These are phyloP conservation scores for Aegotheles bennettii DNA, from an alignment of 2,113 vertebrate genomes.

Conservation along the genomic window DNA sequence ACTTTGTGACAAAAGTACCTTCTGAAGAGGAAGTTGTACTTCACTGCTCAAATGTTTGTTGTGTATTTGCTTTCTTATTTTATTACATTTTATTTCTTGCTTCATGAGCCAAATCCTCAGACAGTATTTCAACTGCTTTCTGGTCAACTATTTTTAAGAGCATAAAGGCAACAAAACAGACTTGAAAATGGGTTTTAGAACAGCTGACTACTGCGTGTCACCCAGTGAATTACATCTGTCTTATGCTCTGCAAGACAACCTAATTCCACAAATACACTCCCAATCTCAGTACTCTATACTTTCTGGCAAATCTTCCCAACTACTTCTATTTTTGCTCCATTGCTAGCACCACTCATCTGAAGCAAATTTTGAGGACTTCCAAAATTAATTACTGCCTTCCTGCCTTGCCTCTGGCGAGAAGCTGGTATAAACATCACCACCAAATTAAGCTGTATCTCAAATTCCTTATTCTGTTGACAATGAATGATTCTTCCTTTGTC, in stretches of 20 bases:
- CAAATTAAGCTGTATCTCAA: not conserved
- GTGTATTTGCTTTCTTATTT: not conserved
- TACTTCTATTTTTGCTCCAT: not conserved
- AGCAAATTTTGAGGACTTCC: conserved; percentile 29
- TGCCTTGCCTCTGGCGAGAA: conserved; percentile 27
- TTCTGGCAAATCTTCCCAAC: not conserved
- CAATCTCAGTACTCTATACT: not conserved
- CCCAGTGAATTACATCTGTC: not conserved
- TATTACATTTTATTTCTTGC: not conserved
- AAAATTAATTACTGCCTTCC: conserved; percentile 35
- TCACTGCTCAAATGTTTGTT: not conserved
- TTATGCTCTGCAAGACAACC: not conserved
- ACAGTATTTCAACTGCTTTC: not conserved
- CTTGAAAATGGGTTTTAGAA: not conserved
- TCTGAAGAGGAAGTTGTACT: not conserved
- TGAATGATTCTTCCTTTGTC: not conserved
- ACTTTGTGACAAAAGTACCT: not conserved
- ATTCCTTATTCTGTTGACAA: not conserved
- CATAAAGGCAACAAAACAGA: not conserved
- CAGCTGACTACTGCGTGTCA: not conserved
- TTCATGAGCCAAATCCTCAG: not conserved
- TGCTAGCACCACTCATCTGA: conserved; percentile 10
- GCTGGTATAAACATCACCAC: conserved; percentile 9
- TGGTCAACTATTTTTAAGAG: not conserved
- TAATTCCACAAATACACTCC: not conserved